Base-by-base conservation (phyloP, 2,113 vertebrate genomes). In the Verasper variegatus region DNA sequence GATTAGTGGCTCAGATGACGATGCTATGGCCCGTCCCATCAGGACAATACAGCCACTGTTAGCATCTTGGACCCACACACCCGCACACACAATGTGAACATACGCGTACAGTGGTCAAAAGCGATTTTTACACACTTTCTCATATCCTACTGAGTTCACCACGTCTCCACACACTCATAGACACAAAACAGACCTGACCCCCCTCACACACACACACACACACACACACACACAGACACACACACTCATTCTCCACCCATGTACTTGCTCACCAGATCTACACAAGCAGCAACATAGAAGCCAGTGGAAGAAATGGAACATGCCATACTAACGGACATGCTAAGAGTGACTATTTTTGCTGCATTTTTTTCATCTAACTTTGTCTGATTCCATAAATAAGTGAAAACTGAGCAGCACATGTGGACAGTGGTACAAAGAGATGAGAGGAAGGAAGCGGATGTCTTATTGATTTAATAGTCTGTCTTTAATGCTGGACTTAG, bases 1-100 rank as follows among this genome's bases (percentile, higher is more conserved):
- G 85, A 93, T 91, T 89, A 89, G 89, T 84, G 78, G 83, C 77
- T 84, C 78, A 68, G 86, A 89, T 87, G 91, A 92, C 82, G 75
- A 78, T 72, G 82, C 83, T 80, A 78, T 69, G 82, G 90, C 74
- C 67, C 47, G 80, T 85, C 86, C 68, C 66, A 73, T 71, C 74
- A 71, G 82, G 74, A 94, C 93, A 94, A 94, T 91, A 49, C 74
- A 62, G 73, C 76, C 76, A 88, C 84, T 93, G 93, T 93, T 76
- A 78, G 35, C 26, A 21, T 68, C 68, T 37, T 20, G 24, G 31
- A 31, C 52, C 71, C 64, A 75, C 80, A 76, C 84, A 27, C 56
- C 67, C 71, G 57, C 55, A 57, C 64, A 70, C 68, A 62, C 37
- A 73, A 64, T 59, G 71, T 49, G 62, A 60, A 51, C 69, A 71